Evolutionary conservation across 1,140 invertebrate genomes (phyloP), one percentile per base, ranked within the genome.

Genomic region (Diabrotica undecimpunctata): DNA sequence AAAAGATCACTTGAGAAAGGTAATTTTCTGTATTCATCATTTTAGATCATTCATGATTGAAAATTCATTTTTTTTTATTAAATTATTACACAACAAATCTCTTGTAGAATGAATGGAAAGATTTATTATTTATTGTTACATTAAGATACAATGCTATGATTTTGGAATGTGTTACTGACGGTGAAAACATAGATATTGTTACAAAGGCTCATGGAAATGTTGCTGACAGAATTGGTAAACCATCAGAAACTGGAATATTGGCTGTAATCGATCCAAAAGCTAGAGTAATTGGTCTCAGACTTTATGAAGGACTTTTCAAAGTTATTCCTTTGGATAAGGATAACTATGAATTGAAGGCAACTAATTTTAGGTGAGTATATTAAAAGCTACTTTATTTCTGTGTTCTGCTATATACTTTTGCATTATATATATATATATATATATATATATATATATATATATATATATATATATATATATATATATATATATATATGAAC

Each of bases 291-390:
- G 97, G 96, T 11, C 83, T 99, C 46, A 83, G 96, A 66, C 81
- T 99, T 0, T 99, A 99, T 79, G 97, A 99, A 84, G 97, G 97
- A 0, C 82, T 98, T 2, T 95, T 99, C 75, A 99, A 99, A 82
- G 95, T 99, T 54, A 95, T 95, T 76, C 93, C 93, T 0, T 78
- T 96, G 64, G 95, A 98, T 68, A 94, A 93, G 77, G 94, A 97
- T 72, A 95, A 94, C 70, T 90, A 86, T 70, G 96, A 98, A 80
- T 79, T 98, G 7, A 96, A 95, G 82, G 95, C 96, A 57, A 95
- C 93, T 65, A 97, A 94, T 83, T 89, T 96, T 71, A 87, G 92
- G 91, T 92, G 79, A 10, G 41, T 46, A 5, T 10, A 25, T 25
- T 25, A 25, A 25, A 25, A 25, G 4, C 25, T 4, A 25, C 25